Evolutionary conservation across 1,140 invertebrate species (phyloP).

Genomic region (Bicyclus anynana): DNA sequence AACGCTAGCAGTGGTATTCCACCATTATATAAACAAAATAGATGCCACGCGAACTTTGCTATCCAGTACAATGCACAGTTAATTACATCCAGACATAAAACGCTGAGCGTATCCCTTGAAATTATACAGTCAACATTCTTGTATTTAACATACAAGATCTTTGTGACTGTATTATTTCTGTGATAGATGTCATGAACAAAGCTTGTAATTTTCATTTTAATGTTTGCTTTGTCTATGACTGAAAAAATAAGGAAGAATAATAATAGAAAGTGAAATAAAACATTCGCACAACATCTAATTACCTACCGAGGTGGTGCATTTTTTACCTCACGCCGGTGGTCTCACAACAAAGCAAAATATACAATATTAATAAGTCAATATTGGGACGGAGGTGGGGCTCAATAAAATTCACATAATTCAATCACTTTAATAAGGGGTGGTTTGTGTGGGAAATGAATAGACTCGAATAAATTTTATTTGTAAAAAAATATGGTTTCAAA

Average conservation of each 20-base stretch:
- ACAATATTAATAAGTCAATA: neutral
- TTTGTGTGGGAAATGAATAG: conserved; percentile 17
- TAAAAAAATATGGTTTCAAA: conserved; percentile 18
- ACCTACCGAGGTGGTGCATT: conserved; percentile 1
- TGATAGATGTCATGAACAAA: no score
- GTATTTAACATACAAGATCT: no score
- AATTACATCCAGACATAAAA: no score
- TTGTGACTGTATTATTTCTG: no score
- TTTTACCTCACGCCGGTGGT: conserved; percentile 6
- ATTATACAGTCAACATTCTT: no score
- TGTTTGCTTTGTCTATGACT: neutral
- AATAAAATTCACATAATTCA: neutral
- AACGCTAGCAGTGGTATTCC: no score
- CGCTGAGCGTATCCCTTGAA: no score
- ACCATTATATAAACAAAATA: no score
- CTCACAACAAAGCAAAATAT: neutral
- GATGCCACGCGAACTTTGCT: no score
- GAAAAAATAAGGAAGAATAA: neutral
- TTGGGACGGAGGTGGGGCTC: no score
- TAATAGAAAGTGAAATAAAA: neutral
- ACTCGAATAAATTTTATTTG: conserved; percentile 10
- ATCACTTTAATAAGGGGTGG: neutral
- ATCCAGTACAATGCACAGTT: no score
- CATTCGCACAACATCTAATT: conserved; percentile 12
- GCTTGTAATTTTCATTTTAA: no score